These are phyloP conservation scores for Tragelaphus imberbis DNA, from an alignment of 2,113 vertebrate genomes.

Conservation along the genomic window DNA sequence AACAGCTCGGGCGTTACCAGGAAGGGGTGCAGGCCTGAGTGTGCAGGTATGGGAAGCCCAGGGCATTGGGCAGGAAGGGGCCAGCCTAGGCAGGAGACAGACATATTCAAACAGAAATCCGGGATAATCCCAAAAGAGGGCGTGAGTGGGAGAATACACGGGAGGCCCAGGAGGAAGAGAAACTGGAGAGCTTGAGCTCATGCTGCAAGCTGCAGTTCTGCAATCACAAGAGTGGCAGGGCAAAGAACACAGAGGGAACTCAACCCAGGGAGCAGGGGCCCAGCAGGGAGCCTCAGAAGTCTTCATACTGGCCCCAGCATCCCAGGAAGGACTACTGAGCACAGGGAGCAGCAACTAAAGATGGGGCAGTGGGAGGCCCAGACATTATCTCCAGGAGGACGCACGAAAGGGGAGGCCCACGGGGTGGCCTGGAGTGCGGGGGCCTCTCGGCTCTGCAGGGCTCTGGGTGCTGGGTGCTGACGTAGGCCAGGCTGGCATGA, in stretches of 20 bases:
- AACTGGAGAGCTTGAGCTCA: neutral
- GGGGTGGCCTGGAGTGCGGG: rapidly evolving
- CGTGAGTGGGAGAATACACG: neutral
- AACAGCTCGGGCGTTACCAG: neutral
- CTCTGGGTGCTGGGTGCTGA: neutral
- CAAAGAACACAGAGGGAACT: neutral
- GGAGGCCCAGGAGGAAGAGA: neutral
- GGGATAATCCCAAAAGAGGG: neutral
- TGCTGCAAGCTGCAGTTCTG: neutral
- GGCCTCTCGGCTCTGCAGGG: neutral
- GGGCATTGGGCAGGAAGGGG: neutral
- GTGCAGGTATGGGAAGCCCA: neutral
- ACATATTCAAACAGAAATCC: neutral
- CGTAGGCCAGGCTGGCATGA: neutral
- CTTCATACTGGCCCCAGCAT: no score
- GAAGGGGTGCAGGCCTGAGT: neutral
- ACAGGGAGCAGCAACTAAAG: neutral
- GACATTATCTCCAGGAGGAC: rapidly evolving
- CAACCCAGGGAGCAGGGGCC: neutral
- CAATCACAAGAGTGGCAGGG: neutral
- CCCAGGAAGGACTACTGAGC: neutral
- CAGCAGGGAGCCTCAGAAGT: rapidly evolving
- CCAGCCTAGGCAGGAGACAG: neutral
- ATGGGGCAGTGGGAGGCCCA: rapidly evolving
- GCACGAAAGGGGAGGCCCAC: rapidly evolving